phyloP scores from a whole-genome alignment of 2,797 vertebrate genomes.

The Pagetopsis macropterus region DNA sequence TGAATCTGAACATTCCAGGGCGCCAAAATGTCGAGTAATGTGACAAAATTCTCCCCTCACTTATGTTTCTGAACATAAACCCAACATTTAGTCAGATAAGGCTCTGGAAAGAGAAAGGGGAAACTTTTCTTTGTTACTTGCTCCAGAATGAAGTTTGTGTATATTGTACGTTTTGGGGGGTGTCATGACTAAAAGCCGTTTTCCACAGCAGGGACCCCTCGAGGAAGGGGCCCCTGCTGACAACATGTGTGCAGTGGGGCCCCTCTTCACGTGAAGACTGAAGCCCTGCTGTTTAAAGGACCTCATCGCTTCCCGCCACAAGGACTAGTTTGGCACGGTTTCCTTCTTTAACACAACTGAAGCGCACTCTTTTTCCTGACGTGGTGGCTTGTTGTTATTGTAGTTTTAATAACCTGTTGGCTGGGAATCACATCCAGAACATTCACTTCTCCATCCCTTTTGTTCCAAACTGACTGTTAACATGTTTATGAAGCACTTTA shows the following conservation, averaged over 20 bases:
- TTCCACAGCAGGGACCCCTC: conserved; percentile 39
- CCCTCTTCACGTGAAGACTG: conserved; percentile 21
- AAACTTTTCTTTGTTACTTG: conserved; percentile 3
- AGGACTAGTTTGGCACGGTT: conserved; percentile 6
- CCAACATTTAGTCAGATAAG: conserved; percentile 8
- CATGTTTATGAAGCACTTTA: conserved; percentile 57
- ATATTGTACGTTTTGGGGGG: conserved; percentile 52
- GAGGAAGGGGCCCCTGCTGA: not conserved
- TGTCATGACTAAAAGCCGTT: conserved; percentile 33
- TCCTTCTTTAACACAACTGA: conserved; percentile 48
- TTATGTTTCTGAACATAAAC: conserved; percentile 53
- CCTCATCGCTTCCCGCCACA: conserved; percentile 11
- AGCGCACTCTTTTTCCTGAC: conserved; percentile 40
- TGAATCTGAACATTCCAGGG: conserved; percentile 1
- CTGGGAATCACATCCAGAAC: conserved; percentile 39
- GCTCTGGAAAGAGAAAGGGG: conserved; percentile 29
- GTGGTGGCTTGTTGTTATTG: conserved; percentile 46
- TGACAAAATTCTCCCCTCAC: conserved; percentile 33
- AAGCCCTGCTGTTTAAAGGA: conserved; percentile 39
- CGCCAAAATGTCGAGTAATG: conserved; percentile 34
- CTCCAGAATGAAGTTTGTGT: conserved; percentile 57
- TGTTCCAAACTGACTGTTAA: conserved; percentile 56
- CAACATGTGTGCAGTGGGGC: not conserved
- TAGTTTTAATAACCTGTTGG: conserved; percentile 48
- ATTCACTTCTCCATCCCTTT: conserved; percentile 13